A percentile compares a stretch with the other conserved stretches of the same genome.
Conservation (phyloP, 30 jellyfish, hydroid and myxozoan genomes). For the Haliclystus octoradiatus region DNA sequence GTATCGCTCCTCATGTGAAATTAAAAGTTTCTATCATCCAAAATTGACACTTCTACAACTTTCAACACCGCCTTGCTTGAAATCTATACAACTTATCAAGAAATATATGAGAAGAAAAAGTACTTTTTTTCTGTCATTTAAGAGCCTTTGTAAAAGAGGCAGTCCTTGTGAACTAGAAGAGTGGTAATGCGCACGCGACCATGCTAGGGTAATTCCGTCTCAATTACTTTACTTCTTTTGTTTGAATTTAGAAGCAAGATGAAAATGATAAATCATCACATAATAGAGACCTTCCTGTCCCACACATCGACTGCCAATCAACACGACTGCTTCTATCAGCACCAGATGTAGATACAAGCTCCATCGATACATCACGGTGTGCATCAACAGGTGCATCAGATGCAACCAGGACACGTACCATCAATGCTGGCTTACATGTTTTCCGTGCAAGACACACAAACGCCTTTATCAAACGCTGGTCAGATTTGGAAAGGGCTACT, state of each 20-base stretch:
- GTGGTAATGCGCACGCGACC: no score
- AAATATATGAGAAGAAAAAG: no score
- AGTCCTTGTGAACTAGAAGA: no score
- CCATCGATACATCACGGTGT: conserved; percentile 4
- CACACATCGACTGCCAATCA: conserved; percentile 43
- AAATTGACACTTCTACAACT: no score
- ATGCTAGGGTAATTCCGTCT: not conserved
- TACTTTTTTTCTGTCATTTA: no score
- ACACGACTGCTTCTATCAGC: conserved; percentile 47
- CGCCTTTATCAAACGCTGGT: conserved; percentile 56
- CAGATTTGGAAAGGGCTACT: conserved; percentile 37
- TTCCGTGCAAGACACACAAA: conserved; percentile 54
- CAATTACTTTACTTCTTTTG: not conserved
- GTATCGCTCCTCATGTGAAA: no score
- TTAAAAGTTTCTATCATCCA: no score
- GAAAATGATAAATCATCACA: no score
- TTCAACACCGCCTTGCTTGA: no score
- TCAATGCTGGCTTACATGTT: conserved; percentile 64
- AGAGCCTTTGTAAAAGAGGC: no score
- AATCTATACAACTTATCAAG: no score
- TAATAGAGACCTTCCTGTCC: conserved; percentile 55
- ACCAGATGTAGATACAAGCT: no score
- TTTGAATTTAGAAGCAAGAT: conserved; percentile 50
- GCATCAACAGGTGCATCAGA: conserved; percentile 34
- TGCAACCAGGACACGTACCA: conserved; percentile 42